phyloP scores from a whole-genome alignment of 2,797 vertebrate genomes.

The Gobionotothen gibberifrons region DNA sequence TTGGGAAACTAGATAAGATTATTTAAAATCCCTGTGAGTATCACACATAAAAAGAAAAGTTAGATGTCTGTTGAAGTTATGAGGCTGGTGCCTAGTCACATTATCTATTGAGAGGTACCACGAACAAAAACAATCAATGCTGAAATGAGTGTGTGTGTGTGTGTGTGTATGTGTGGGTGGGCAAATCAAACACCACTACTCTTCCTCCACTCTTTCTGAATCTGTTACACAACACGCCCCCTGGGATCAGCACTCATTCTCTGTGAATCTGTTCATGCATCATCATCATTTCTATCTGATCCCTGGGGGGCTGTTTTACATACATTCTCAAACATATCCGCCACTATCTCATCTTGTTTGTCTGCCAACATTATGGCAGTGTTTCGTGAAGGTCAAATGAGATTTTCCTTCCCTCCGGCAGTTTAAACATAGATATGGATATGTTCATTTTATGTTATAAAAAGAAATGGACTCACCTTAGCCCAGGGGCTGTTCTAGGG shows the following conservation, averaged over 20 bases:
- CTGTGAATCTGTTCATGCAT: slow-evolving; percentile 61
- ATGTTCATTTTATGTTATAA: neutral
- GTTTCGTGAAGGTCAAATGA: slow-evolving; percentile 45
- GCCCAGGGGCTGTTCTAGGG: no score
- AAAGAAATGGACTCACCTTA: neutral
- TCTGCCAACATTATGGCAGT: slow-evolving; percentile 18
- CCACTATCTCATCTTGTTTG: slow-evolving; percentile 5
- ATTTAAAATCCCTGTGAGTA: slow-evolving; percentile 9
- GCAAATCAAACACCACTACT: no score
- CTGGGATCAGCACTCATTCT: slow-evolving; percentile 59
- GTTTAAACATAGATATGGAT: slow-evolving; percentile 8
- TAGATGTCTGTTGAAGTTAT: neutral
- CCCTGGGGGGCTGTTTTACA: slow-evolving; percentile 41
- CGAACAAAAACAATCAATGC: slow-evolving; percentile 36
- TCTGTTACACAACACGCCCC: slow-evolving; percentile 76
- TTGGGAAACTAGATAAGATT: neutral
- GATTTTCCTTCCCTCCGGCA: neutral
- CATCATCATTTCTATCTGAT: slow-evolving; percentile 54
- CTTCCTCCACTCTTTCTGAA: slow-evolving; percentile 48
- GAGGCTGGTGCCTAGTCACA: slow-evolving; percentile 7
- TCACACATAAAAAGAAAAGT: neutral
- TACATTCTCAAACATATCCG: slow-evolving; percentile 10
- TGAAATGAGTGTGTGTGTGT: slow-evolving; percentile 15
- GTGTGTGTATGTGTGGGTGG: slow-evolving; percentile 7
- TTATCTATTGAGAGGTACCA: slow-evolving; percentile 25